Evolutionary conservation across 2,888 invertebrate species (phyloP).

Genomic region (Hirtodrosophila confusa): DNA sequence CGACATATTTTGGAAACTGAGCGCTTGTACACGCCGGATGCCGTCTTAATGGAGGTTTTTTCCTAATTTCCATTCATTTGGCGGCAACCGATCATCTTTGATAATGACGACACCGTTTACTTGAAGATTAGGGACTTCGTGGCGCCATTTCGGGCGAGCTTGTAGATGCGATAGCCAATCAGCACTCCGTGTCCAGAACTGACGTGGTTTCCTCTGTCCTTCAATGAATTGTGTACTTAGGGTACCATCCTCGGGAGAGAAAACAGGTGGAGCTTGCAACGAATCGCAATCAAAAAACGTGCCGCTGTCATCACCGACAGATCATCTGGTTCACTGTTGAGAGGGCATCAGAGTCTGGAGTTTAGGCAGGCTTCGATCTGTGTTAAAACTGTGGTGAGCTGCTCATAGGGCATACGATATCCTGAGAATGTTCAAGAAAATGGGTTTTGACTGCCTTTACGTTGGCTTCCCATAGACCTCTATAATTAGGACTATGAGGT

Average conservation of each 20-base stretch:
- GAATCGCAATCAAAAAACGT: too few species aligned
- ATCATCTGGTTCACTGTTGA: too few species aligned
- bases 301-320: too few species aligned
- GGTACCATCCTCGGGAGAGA: too few species aligned
- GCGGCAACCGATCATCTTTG: not conserved
- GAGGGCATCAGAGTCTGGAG: too few species aligned
- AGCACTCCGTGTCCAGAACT: constrained; percentile 34
- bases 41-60: constrained; percentile 5
- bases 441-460: constrained; percentile 13
- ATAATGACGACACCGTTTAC: constrained; percentile 30
- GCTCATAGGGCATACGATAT: too few species aligned
- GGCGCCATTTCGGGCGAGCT: constrained; percentile 38
- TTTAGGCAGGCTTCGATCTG: too few species aligned
- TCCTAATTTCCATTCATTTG: constrained; percentile 30
- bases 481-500: constrained; percentile 20
- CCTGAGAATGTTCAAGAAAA: too few species aligned
- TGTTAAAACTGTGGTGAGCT: too few species aligned
- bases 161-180: constrained; percentile 46
- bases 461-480: constrained; percentile 27
- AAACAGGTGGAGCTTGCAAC: too few species aligned
- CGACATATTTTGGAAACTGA: constrained; percentile 16
- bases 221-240: not conserved
- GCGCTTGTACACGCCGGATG: not conserved
- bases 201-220: constrained; percentile 1
- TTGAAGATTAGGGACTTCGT: constrained; percentile 17